Evolutionary conservation across 2,888 invertebrate species (phyloP).

Genomic region (Drosophila recens): DNA sequence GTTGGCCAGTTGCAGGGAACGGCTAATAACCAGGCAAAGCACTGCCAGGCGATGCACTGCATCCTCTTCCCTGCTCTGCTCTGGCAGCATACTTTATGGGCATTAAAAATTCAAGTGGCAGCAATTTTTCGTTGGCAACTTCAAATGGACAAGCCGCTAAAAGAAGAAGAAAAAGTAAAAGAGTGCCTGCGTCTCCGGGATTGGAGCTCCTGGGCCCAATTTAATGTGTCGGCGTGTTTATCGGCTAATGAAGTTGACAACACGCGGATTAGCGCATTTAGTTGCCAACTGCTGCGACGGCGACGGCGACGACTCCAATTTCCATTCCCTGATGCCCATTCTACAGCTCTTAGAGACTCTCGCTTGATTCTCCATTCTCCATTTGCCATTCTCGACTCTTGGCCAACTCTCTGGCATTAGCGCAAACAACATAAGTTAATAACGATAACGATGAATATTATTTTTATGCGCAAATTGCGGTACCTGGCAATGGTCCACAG

Average conservation of each 20-base stretch:
- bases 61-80: constrained; percentile 41
- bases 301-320: constrained; percentile 10
- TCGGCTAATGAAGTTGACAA: constrained; percentile 86
- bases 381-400: constrained; percentile 4
- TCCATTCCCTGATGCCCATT: constrained; percentile 1
- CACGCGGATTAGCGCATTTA: constrained; percentile 85
- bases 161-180: constrained; percentile 10
- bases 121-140: constrained; percentile 84
- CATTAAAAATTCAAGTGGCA: constrained; percentile 84
- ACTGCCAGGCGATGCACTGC: constrained; percentile 48
- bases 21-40: constrained; percentile 56
- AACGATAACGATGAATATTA: constrained; percentile 83
- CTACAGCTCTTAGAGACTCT: constrained; percentile 7
- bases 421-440: constrained; percentile 81
- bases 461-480: constrained; percentile 77
- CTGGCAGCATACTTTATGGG: constrained; percentile 81
- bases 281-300: constrained; percentile 65
- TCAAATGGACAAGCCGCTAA: constrained; percentile 79
- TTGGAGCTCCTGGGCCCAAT: constrained; percentile 67
- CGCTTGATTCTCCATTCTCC: not conserved
- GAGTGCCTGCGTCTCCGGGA: constrained; percentile 21
- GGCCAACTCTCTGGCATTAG: constrained; percentile 68
- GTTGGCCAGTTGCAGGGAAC: constrained; percentile 44
- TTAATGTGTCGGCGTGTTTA: constrained; percentile 85
- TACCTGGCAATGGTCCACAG: constrained; percentile 37